Base-by-base conservation (phyloP, 2,888 invertebrate genomes). In the Galerucella calmariensis region DNA sequence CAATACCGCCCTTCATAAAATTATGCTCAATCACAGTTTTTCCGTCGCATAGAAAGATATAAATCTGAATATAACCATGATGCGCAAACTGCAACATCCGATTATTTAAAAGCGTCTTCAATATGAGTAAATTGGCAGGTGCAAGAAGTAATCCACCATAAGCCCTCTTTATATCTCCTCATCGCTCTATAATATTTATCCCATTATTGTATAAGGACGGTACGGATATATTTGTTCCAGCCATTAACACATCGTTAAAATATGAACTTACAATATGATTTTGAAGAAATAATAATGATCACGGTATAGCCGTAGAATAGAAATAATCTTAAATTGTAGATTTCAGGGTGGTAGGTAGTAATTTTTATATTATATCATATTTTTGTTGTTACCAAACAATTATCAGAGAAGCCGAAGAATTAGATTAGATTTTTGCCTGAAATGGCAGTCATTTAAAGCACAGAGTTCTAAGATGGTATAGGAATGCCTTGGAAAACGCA, bases 161-260 rank as follows among this genome's bases (percentile, higher is more conserved):
- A 75, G 75, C 69, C 70, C 67, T 67, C 67, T 76, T 76, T 76
- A 76, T 76, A 73, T 69, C 75, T 73, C 67, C 68, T 53, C 76
- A 75, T 73, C 73, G 67, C 71, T 74, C 75, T 67, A 75, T 73
- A 71, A 75, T 77, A 73, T 73, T 77, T 67, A 77, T 41, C 74
- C 75, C 59, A 76, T 78, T 78, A 78, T 72, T 75, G 73, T 59
- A 75, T 72, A 75, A 75, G 59, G 69, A 67, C 61, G 73, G 75
- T 65, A 67, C 66, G 35, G 61, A 78, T 75, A 75, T 72, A 76
- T 72, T 76, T 78, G 75, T 72, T 72, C 72, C 41, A 46, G 65
- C 53, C 75, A 76, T 78, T 78, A 78, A 75, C 76, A 78, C 78
- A 70, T 78, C 75, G 75, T 78, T 78, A 62, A 71, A 74, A 72